These are phyloP conservation scores for Fistularia commersonii DNA, from an alignment of 2,797 vertebrate genomes.

Conservation along the genomic window DNA sequence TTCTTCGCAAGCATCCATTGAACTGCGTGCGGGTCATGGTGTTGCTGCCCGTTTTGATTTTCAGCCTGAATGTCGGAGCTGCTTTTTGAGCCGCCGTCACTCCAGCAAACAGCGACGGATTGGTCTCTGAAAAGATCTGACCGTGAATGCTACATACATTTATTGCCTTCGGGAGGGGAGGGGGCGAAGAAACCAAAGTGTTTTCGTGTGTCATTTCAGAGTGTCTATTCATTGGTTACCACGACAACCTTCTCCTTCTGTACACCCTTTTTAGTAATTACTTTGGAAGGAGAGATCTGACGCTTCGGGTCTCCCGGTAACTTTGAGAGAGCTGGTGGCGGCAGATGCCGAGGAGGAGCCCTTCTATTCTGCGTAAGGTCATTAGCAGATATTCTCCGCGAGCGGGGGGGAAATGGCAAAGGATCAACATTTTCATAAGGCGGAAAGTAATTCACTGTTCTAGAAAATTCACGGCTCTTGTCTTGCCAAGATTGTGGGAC, in stretches of 20 bases:
- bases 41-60: too few species aligned
- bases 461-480: slow-evolving; percentile 32
- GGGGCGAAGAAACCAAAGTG: slow-evolving; percentile 3
- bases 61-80: too few species aligned
- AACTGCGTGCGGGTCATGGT: too few species aligned
- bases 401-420: slow-evolving; percentile 33
- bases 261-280: slow-evolving; percentile 37
- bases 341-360: slow-evolving; percentile 55
- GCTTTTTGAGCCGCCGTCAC: too few species aligned
- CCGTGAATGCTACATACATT: slow-evolving; percentile 3
- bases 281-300: slow-evolving; percentile 29
- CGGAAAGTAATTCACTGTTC: slow-evolving; percentile 37
- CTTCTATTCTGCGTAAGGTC: slow-evolving; percentile 55
- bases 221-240: slow-evolving; percentile 42
- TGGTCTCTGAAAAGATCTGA: too few species aligned
- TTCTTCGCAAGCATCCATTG: too few species aligned
- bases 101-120: too few species aligned
- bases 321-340: slow-evolving; percentile 18
- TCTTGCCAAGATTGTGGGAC: slow-evolving; percentile 44
- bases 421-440: slow-evolving; percentile 43
- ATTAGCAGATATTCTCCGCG: slow-evolving; percentile 51
- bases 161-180: not conserved
- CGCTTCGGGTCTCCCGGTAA: slow-evolving; percentile 38
- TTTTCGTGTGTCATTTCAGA: slow-evolving; percentile 31
- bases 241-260: slow-evolving; percentile 44